phyloP scores from a whole-genome alignment of 2,888 invertebrate genomes.

The Aricia artaxerxes region DNA sequence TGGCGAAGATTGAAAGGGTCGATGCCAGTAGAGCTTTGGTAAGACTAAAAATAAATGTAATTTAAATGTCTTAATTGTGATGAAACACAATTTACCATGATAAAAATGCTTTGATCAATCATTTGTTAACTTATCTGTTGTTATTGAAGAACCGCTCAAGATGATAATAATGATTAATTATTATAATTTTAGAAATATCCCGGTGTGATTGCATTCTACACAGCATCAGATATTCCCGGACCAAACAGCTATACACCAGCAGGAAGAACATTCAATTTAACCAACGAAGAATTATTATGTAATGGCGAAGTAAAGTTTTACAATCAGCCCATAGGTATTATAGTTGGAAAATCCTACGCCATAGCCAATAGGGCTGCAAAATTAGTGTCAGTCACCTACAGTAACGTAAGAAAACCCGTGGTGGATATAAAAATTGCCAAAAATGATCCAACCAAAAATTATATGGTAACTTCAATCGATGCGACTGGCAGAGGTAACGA shows the following conservation, averaged over 20 bases:
- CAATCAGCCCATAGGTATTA: constrained; percentile 83
- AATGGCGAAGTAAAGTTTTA: constrained; percentile 77
- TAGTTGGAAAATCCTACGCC: constrained; percentile 79
- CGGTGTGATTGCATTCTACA: constrained; percentile 81
- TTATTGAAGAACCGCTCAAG: too few species aligned
- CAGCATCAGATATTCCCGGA: constrained; percentile 83
- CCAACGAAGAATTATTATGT: constrained; percentile 70
- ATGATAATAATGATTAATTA: background rate
- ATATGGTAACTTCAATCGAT: constrained; percentile 41
- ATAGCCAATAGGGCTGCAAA: constrained; percentile 75
- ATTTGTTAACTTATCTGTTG: too few species aligned
- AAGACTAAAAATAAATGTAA: constrained; percentile 42
- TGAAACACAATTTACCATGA: too few species aligned
- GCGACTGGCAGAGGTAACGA: constrained; percentile 47
- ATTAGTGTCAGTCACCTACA: constrained; percentile 77
- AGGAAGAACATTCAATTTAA: constrained; percentile 39
- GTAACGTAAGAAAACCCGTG: constrained; percentile 55
- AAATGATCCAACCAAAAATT: constrained; percentile 46
- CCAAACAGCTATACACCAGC: constrained; percentile 70
- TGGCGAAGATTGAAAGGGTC: constrained; percentile 78
- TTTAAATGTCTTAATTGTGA: background rate
- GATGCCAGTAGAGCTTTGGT: constrained; percentile 83
- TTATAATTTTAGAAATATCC: constrained; percentile 65
- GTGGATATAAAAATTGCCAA: constrained; percentile 51
- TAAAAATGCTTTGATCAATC: too few species aligned